These are phyloP conservation scores for Ptilodon capucinus DNA, from an alignment of 2,888 invertebrate species.

Conservation along the genomic window DNA sequence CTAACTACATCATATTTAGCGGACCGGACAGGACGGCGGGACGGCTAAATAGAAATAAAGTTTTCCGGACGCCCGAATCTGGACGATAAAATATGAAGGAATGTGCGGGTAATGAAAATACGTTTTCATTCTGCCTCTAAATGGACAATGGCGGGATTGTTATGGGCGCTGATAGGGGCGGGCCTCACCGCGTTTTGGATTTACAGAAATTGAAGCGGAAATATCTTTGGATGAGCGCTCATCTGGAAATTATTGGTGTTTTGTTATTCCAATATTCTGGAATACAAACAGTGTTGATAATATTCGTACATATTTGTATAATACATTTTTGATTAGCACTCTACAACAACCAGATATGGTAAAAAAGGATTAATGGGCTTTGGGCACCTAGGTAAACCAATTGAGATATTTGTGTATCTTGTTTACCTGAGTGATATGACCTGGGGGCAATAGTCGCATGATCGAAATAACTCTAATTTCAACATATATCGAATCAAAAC, in stretches of 20 bases:
- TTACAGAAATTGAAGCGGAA: background rate
- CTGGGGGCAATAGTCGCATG: too few species aligned
- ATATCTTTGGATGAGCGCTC: background rate
- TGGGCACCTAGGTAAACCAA: too few species aligned
- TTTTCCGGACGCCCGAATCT: slow-evolving; percentile 17
- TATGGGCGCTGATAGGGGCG: slow-evolving; percentile 1
- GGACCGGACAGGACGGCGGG: slow-evolving; percentile 4
- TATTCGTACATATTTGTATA: too few species aligned
- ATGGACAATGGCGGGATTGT: slow-evolving; percentile 21
- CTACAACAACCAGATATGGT: too few species aligned
- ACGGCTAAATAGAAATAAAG: slow-evolving; percentile 24
- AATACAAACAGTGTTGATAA: background rate
- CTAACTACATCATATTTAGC: slow-evolving; percentile 13
- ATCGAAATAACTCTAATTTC: too few species aligned
- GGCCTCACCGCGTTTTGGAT: background rate
- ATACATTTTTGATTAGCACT: too few species aligned
- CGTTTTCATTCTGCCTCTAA: slow-evolving; percentile 18
- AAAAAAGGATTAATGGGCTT: too few species aligned
- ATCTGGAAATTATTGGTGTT: background rate
- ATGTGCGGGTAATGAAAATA: slow-evolving; percentile 10
- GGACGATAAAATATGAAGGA: slow-evolving; percentile 26
- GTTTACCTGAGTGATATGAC: too few species aligned
- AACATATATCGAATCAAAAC: too few species aligned
- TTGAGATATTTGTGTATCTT: too few species aligned
- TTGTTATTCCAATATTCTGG: background rate